A percentile compares a stretch with the other conserved stretches of the same genome.
These are phyloP conservation scores for Cosmia pyralina DNA, from an alignment of 2,888 invertebrate species.

Conservation along the genomic window DNA sequence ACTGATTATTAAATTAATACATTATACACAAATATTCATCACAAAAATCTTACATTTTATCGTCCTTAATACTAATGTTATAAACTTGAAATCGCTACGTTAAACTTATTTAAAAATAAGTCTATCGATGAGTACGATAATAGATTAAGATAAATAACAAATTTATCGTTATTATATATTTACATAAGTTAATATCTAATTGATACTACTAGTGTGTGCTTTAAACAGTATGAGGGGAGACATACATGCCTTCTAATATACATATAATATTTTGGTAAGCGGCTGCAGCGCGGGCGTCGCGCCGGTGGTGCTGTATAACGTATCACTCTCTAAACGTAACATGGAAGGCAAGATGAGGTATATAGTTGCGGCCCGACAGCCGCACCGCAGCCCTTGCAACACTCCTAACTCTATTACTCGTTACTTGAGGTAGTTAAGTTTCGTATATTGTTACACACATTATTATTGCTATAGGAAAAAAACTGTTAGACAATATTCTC, in stretches of 20 bases:
- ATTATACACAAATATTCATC: conserved; percentile 86
- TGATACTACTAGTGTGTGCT: conserved; percentile 84
- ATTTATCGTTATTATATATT: conserved; percentile 85
- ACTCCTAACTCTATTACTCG: conserved; percentile 81
- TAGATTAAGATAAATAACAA: conserved; percentile 89
- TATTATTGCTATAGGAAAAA: conserved; percentile 86
- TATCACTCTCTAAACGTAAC: conserved; percentile 71
- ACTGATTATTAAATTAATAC: conserved; percentile 88
- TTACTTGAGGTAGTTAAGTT: conserved; percentile 89
- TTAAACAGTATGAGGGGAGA: conserved; percentile 83
- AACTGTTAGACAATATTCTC: conserved; percentile 83
- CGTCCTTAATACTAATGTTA: conserved; percentile 80
- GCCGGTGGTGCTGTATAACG: conserved; percentile 51
- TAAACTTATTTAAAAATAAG: conserved; percentile 87
- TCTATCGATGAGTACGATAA: conserved; percentile 86
- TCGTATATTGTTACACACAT: conserved; percentile 82
- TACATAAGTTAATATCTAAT: conserved; percentile 85
- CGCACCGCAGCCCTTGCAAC: conserved; percentile 71
- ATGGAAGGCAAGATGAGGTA: conserved; percentile 84
- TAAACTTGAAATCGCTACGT: conserved; percentile 86
- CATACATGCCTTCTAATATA: conserved; percentile 83
- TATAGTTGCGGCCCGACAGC: conserved; percentile 60
- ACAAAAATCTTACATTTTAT: conserved; percentile 82
- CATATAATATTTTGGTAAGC: conserved; percentile 69
- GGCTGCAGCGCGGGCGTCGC: conserved; percentile 45